phyloP scores from a whole-genome alignment of 2,888 invertebrate species.

The Peribatodes rhomboidaria region DNA sequence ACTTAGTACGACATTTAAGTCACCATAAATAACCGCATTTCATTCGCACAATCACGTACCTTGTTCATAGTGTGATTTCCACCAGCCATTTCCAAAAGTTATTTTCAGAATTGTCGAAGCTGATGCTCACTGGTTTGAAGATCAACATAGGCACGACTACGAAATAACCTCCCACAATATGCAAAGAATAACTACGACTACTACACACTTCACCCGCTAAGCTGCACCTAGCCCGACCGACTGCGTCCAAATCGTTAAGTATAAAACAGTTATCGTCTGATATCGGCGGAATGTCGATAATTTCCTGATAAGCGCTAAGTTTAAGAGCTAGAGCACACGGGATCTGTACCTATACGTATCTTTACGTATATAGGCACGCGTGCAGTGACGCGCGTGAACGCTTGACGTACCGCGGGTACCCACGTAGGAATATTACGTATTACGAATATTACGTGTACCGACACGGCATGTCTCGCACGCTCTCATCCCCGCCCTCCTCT shows the following conservation, averaged over 20 bases:
- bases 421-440: too few relatives aligned
- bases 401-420: too few relatives aligned
- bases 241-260: conserved; percentile 27
- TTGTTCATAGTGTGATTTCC: conserved; percentile 70
- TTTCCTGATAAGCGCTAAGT: conserved; percentile 26
- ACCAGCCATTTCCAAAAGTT: conserved; percentile 65
- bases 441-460: too few relatives aligned
- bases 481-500: too few relatives aligned
- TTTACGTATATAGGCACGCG: too few relatives aligned
- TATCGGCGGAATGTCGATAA: conserved; percentile 40
- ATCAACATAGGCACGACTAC: conserved; percentile 52
- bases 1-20: too few relatives aligned
- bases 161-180: conserved; percentile 19
- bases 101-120: conserved; percentile 53
- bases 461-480: too few relatives aligned
- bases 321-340: too few relatives aligned
- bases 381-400: too few relatives aligned
- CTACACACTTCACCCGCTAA: conserved; percentile 6
- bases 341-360: too few relatives aligned
- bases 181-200: conserved; percentile 12
- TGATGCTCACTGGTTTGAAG: conserved; percentile 25
- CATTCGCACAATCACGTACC: conserved; percentile 48
- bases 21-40: neutral
- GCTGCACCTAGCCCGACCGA: conserved; percentile 24
- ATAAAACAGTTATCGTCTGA: conserved; percentile 36